Evolutionary conservation across 2,113 vertebrate species (phyloP), one percentile per base, ranked within the genome.

Genomic region (Melanerpes aurifrons): DNA sequence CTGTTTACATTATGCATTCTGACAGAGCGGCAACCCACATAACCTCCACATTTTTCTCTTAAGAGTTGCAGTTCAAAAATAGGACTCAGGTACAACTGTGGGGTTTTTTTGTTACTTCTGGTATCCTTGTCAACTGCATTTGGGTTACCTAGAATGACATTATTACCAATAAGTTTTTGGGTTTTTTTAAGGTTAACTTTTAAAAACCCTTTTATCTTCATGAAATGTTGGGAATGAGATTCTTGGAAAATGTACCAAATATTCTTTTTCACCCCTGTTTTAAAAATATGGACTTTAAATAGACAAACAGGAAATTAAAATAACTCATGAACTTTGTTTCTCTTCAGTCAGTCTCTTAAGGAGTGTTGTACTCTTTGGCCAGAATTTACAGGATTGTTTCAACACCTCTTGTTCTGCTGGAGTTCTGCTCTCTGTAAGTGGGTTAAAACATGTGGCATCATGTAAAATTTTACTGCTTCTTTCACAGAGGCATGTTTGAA

Each of bases 1-100:
- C 94, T 95, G 83, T 92, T 96, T 95, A 92, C 4, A 3, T 70
- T 88, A 91, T 47, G 70, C 75, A 89, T 86, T 87, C 73, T 67
- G 66, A 73, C 69, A 79, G 80, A 69, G 19, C 26, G 29, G 43
- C 90, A 80, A 95, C 86, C 74, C 67, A 63, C 40, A 72, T 73
- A 92, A 92, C 75, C 69, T 61, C 73, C 54, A 81, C 35, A 50
- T 81, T 87, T 92, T 90, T 89, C 29, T 87, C 18, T 48, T 54
- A 53, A 47, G 18, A 66, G 20, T 71, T 83, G 67, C 58, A 90
- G 28, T 43, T 79, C 48, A 88, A 91, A 90, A 32, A 53, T 2
- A 80, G 48, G 61, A 32, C 48, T 86, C 32, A 89, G 72, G 32
- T 87, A 87, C 12, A 90, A 72, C 10, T 40, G 40, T 40, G 40